Percentiles rank a stretch among this genome's conserved stretches.
Evolutionary conservation across 1,140 invertebrate genomes (phyloP).

Genomic region (Globodera ellingtonae): DNA sequence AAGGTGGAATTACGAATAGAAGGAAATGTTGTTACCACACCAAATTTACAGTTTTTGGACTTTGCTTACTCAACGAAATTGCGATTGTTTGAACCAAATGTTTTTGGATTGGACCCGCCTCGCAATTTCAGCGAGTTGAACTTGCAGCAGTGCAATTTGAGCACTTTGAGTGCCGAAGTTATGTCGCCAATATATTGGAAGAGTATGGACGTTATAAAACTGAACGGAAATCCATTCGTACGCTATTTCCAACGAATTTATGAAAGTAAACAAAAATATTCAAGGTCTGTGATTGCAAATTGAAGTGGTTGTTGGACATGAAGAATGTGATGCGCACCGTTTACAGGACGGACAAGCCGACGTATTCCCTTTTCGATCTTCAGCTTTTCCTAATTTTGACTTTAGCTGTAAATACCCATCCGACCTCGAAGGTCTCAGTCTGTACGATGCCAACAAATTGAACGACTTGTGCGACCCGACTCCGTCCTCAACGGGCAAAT

Average conservation of each 20-base stretch:
- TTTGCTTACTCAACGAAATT: constrained; percentile 22
- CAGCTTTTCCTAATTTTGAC: neutral
- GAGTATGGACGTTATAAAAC: neutral
- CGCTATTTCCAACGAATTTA: neutral
- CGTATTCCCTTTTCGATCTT: neutral
- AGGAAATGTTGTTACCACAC: no score
- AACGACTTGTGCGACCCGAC: constrained; percentile 1
- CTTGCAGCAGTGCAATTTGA: constrained; percentile 25
- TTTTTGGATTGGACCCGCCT: constrained; percentile 22
- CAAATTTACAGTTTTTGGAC: constrained; percentile 16
- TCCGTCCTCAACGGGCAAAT: neutral
- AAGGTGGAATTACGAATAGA: neutral
- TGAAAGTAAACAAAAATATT: neutral
- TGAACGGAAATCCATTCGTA: constrained; percentile 34
- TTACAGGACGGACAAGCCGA: constrained; percentile 3
- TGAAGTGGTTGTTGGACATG: constrained; percentile 18
- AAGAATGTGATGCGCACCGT: constrained; percentile 20
- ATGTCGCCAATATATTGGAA: constrained; percentile 18
- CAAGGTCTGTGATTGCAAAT: constrained; percentile 13
- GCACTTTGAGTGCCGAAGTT: constrained; percentile 13
- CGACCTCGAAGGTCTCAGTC: constrained; percentile 11
- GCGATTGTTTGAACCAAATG: constrained; percentile 1
- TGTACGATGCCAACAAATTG: constrained; percentile 12
- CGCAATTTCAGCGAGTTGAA: constrained; percentile 14
- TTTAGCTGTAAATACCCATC: constrained; percentile 21